A percentile compares a stretch with the other conserved stretches of the same genome.
These are phyloP conservation scores for Macrophya annulata DNA, from an alignment of 2,888 invertebrate species.

Conservation along the genomic window DNA sequence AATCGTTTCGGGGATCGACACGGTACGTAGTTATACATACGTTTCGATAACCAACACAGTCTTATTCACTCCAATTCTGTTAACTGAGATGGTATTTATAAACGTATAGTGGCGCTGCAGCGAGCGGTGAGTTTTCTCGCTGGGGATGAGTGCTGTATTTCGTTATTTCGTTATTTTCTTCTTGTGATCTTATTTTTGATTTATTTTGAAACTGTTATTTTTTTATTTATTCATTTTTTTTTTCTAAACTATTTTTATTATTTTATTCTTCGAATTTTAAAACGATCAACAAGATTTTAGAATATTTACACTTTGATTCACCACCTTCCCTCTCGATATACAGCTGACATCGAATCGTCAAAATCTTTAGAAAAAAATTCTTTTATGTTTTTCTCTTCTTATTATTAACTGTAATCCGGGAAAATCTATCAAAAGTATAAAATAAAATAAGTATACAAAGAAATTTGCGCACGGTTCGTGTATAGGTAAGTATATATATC, in stretches of 20 bases:
- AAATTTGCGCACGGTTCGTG: slow-evolving; percentile 7
- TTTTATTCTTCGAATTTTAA: background rate
- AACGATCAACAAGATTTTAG: too few species aligned
- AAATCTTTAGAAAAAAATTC: too few species aligned
- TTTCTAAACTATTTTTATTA: background rate
- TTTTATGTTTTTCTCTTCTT: too few species aligned
- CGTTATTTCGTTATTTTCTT: background rate
- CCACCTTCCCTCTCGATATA: too few species aligned
- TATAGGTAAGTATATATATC: background rate
- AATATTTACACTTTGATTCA: too few species aligned
- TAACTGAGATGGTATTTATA: slow-evolving; percentile 20
- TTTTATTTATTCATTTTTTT: background rate
- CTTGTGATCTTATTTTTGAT: background rate
- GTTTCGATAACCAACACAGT: slow-evolving; percentile 19
- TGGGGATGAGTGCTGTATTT: slow-evolving; percentile 20
- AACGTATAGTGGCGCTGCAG: slow-evolving; percentile 8
- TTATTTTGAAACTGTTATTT: background rate
- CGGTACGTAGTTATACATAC: background rate
- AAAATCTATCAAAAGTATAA: too few species aligned
- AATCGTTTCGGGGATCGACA: slow-evolving; percentile 9
- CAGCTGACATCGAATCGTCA: too few species aligned
- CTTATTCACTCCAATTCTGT: background rate
- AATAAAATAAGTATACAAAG: too few species aligned
- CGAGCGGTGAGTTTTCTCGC: background rate
- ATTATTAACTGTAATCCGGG: too few species aligned